Base-by-base conservation (phyloP, 2,888 invertebrate genomes). In the Smittia sp. region DNA sequence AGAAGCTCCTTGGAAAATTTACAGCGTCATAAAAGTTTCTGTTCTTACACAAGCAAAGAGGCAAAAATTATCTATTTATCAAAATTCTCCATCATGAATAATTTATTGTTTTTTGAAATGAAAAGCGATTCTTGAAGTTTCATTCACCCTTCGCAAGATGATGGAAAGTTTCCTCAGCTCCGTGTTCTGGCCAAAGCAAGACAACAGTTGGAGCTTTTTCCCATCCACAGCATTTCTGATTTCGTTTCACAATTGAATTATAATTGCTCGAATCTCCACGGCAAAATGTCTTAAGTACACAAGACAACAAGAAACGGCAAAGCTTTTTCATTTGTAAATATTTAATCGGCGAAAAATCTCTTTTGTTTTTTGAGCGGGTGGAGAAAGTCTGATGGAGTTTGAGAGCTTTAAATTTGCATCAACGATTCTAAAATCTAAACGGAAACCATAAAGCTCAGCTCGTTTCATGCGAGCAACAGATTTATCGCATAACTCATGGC, bases 261-360 rank as follows among this genome's bases (percentile, higher is more conserved):
- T 58, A 58, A 58, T 58, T 58, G 58, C 20, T 58, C 4, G 18
- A 58, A 58, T 58, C 58, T 58, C 58, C 18, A 20, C 20, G 22
- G 22, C 9, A 18, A 20, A 9, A 4, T 18, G n/a, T 58, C 11
- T 46, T 46, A 46, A 46, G 46, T 15, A 46, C 3, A 46, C 46
- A n/a, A 11, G 46, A 46, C 46, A 15, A 46, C n/a, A 11, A 46
- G 46, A 46, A 46, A 2, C 15, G 15, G 46, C 11, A 46, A 46
- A 46, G 46, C 46, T n/a, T 15, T 46, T 46, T 46, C 46, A 46
- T 13, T 58, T 58, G 58, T 58, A 58, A 58, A 58, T 58, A 58
- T 58, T 58, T 58, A 58, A 58, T 58, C 58, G 15, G 20, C 18
- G 20, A 58, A 58, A 18, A 58, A 18, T 18, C 22, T 58, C 22